phyloP scores from a whole-genome alignment of 2,113 vertebrate species.

The Crypturellus undulatus region DNA sequence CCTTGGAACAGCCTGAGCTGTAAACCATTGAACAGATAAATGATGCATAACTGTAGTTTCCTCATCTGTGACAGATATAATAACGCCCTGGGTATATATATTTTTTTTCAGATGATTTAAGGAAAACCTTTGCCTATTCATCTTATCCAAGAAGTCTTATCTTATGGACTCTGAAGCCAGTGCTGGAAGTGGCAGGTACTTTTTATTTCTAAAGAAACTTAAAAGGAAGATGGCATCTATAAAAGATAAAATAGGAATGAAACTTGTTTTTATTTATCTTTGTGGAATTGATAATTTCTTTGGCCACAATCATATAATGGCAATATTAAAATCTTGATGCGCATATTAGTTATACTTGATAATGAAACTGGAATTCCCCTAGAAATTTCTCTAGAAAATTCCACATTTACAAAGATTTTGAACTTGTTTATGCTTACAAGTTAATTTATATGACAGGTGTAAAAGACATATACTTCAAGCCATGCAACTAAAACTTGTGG shows the following conservation, averaged over 20 bases:
- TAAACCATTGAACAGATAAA: slow-evolving; percentile 13
- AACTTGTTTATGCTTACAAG: neutral
- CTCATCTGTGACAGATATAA: neutral
- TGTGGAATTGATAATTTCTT: neutral
- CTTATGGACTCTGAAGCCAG: neutral
- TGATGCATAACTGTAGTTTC: neutral
- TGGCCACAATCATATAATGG: neutral
- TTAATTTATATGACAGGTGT: neutral
- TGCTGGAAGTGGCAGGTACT: neutral
- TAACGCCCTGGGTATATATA: neutral
- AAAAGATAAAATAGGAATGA: neutral
- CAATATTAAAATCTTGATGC: neutral
- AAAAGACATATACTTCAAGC: neutral
- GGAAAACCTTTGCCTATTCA: neutral
- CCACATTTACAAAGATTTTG: neutral
- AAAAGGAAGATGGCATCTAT: neutral
- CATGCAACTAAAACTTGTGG: neutral
- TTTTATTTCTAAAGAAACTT: neutral
- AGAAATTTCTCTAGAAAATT: neutral
- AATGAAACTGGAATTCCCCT: neutral
- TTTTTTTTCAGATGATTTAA: neutral
- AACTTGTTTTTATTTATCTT: neutral
- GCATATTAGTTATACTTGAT: neutral
- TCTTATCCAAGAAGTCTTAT: neutral
- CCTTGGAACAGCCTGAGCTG: neutral